Evolutionary conservation across 1,140 invertebrate genomes (phyloP).

Genomic region (Acromyrmex charruanus): DNA sequence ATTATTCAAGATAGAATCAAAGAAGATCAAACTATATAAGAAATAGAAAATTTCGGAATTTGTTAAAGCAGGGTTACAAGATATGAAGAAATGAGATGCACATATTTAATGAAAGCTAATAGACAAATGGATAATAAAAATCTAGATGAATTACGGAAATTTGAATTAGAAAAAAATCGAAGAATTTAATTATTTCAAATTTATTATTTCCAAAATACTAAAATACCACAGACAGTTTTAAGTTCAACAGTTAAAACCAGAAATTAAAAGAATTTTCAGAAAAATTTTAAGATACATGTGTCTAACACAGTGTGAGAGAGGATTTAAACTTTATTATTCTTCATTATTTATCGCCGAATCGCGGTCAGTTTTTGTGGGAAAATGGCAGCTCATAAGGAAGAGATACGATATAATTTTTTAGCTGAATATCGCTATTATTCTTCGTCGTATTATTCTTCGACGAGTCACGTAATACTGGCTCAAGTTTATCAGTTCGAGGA

Average conservation of each 20-base stretch:
- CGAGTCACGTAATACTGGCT: not conserved
- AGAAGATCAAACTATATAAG: too few relatives aligned
- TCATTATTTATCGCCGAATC: not conserved
- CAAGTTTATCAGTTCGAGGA: slow-evolving; percentile 17
- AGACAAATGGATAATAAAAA: not conserved
- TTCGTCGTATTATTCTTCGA: slow-evolving; percentile 32
- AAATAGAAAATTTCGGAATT: not conserved
- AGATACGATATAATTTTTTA: slow-evolving; percentile 36
- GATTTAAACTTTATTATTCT: not conserved
- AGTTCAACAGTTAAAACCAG: not conserved
- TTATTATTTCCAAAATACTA: not conserved
- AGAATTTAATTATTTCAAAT: not conserved
- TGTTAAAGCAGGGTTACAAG: not conserved
- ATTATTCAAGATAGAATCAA: slow-evolving; percentile 29
- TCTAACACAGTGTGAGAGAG: not conserved
- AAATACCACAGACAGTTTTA: not conserved
- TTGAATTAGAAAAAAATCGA: not conserved
- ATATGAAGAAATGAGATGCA: not conserved
- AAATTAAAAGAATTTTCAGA: not conserved
- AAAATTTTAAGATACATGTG: not conserved
- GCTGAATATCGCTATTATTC: slow-evolving; percentile 28
- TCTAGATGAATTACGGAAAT: not conserved
- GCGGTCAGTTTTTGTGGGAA: not conserved
- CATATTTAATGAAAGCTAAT: not conserved
- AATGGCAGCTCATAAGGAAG: not conserved